A percentile compares a stretch with the other conserved stretches of the same genome.
Conservation (phyloP, 2,113 vertebrate genomes). For the Neolamprologus sp. region DNA sequence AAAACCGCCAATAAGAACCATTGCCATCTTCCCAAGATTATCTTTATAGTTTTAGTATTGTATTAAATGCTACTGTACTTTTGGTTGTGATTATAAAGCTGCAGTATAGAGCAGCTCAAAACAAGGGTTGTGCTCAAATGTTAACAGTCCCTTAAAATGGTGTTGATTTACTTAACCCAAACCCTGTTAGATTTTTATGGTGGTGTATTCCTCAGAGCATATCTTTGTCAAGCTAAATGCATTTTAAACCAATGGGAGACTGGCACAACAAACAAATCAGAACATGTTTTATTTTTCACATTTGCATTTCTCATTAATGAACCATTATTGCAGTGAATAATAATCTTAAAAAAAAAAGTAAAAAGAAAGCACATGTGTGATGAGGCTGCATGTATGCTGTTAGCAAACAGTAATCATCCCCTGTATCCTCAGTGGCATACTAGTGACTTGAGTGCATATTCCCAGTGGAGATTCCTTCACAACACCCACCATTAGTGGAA, state of each 20-base stretch:
- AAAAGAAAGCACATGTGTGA: not conserved
- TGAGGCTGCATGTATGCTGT: not conserved
- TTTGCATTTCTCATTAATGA: not conserved
- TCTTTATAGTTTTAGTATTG: not conserved
- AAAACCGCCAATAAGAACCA: not conserved
- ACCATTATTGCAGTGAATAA: not conserved
- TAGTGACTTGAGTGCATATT: not conserved
- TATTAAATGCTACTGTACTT: not conserved
- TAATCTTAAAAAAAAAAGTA: not conserved
- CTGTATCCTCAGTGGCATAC: conserved; percentile 1
- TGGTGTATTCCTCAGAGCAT: not conserved
- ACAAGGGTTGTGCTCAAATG: not conserved
- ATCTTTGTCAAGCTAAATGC: not conserved
- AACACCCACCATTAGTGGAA: conserved; percentile 17
- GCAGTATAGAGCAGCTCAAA: not conserved
- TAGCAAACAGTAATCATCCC: conserved; percentile 3
- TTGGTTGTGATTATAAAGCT: not conserved
- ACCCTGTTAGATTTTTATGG: not conserved
- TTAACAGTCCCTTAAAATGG: not conserved
- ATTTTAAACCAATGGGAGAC: not conserved
- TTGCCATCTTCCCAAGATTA: not conserved
- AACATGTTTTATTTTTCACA: not conserved
- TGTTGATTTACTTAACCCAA: not conserved
- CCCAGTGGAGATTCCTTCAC: conserved; percentile 28
- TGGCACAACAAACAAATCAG: not conserved